phyloP scores from a whole-genome alignment of 2,113 vertebrate genomes.

The Alouatta palliata region DNA sequence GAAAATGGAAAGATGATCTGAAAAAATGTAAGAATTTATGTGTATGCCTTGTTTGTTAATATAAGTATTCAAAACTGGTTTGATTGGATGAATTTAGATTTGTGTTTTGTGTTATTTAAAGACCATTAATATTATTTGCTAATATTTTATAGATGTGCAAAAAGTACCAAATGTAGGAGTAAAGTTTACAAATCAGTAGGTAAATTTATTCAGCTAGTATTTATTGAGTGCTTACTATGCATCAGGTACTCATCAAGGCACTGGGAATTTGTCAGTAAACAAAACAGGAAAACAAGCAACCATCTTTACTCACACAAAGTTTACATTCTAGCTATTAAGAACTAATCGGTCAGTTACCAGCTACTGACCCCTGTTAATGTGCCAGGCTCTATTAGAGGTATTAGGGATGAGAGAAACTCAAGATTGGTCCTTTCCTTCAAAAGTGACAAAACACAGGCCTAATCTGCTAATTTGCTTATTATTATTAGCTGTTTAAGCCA shows the following conservation, averaged over 20 bases:
- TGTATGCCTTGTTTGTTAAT: not conserved
- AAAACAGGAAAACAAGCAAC: not conserved
- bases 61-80: slow-evolving; percentile 1
- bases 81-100: not conserved
- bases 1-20: not conserved
- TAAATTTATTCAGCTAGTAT: not conserved
- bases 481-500: not conserved
- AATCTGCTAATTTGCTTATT: not conserved
- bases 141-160: not conserved
- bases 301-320: not conserved
- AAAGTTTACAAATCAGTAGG: not conserved
- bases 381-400: not conserved
- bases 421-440: not conserved
- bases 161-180: not conserved
- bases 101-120: not conserved
- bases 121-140: not conserved
- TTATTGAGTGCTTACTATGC: not conserved
- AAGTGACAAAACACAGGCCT: not conserved
- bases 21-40: slow-evolving; percentile 36
- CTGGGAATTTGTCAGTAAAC: not conserved
- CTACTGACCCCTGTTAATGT: not conserved
- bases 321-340: not conserved
- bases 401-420: not conserved
- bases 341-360: not conserved
- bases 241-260: not conserved